Base-by-base conservation (phyloP, 2,113 vertebrate genomes). In the Eublepharis macularius region DNA sequence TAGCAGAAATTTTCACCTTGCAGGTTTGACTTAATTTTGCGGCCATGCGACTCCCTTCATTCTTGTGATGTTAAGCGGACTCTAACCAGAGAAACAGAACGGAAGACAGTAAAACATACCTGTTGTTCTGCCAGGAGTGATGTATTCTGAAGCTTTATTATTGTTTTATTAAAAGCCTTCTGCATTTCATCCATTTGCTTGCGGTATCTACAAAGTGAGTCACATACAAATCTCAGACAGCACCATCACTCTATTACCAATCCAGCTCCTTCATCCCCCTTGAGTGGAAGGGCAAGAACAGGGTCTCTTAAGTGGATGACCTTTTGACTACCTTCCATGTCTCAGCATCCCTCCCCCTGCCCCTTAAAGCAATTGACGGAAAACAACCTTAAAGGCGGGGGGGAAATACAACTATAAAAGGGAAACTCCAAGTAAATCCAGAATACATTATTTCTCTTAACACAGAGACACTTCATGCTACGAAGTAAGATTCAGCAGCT, bases 131-230 rank as follows among this genome's bases (percentile, higher is more conserved):
- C 99, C 34, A 99, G 98, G 95, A 97, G 97, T 87, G 99, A 99
- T 70, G 98, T 99, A 95, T 99, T 99, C 94, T 99, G 98, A 93
- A 99, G 97, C 87, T 99, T 99, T 93, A 99, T 97, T 96, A 99
- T 98, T 89, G 99, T 99, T 95, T 99, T 99, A 93, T 99, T 99
- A 91, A 99, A 99, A 39, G 98, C 98, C 91, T 97, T 97, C 92
- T 99, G 99, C 99, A 99, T 99, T 97, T 99, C 99, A 91, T 99
- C 99, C 99, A 99, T 99, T 96, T 99, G 99, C 93, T 99, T 99
- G 81, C 99, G 97, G 88, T 99, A 99, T 90, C 99, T 99, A 69
- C 60, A 91, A 91, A 85, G 76, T 32, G 76, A 89, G 32, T 83
- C 32, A 34, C 10, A 66, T 13, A 65, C 21, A 72, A 41, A 74